phyloP scores from a whole-genome alignment of 2,888 invertebrate genomes.

The Cabera pusaria region DNA sequence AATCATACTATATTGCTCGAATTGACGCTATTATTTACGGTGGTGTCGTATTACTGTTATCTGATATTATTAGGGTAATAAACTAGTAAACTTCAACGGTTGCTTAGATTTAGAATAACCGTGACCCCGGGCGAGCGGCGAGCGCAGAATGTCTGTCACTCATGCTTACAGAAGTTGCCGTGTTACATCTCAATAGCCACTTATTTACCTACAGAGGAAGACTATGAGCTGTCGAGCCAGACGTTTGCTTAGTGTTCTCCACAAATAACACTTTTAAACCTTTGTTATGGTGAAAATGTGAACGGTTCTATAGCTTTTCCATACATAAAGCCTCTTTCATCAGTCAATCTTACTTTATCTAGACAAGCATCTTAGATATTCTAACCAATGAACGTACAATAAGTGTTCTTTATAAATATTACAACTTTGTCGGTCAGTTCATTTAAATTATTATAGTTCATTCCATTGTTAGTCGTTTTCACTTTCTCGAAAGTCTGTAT shows the following conservation, averaged over 20 bases:
- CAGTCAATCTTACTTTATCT: slow-evolving; percentile 13
- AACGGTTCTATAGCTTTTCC: slow-evolving; percentile 1
- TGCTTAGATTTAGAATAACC: slow-evolving; percentile 48
- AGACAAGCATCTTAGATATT: neutral
- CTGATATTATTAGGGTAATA: slow-evolving; percentile 37
- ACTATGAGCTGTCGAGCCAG: slow-evolving; percentile 36
- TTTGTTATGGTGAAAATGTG: slow-evolving; percentile 5
- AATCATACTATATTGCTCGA: slow-evolving; percentile 37
- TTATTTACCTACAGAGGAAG: slow-evolving; percentile 47
- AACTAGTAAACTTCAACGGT: slow-evolving; percentile 59
- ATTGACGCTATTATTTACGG: too few species aligned
- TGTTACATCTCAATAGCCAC: slow-evolving; percentile 51
- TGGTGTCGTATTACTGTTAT: too few species aligned
- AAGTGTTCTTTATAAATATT: slow-evolving; percentile 24
- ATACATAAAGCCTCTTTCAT: slow-evolving; percentile 16
- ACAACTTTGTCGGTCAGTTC: slow-evolving; percentile 25
- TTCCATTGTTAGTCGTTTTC: slow-evolving; percentile 29
- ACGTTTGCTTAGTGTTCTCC: slow-evolving; percentile 30
- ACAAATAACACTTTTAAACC: slow-evolving; percentile 18
- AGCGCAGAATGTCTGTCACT: slow-evolving; percentile 51
- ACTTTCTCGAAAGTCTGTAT: slow-evolving; percentile 32
- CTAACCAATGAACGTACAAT: slow-evolving; percentile 19
- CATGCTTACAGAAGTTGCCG: slow-evolving; percentile 53
- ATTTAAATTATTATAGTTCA: slow-evolving; percentile 27
- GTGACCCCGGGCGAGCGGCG: slow-evolving; percentile 43